phyloP scores from a whole-genome alignment of 2,888 invertebrate genomes.

The Lacanobia oleracea region DNA sequence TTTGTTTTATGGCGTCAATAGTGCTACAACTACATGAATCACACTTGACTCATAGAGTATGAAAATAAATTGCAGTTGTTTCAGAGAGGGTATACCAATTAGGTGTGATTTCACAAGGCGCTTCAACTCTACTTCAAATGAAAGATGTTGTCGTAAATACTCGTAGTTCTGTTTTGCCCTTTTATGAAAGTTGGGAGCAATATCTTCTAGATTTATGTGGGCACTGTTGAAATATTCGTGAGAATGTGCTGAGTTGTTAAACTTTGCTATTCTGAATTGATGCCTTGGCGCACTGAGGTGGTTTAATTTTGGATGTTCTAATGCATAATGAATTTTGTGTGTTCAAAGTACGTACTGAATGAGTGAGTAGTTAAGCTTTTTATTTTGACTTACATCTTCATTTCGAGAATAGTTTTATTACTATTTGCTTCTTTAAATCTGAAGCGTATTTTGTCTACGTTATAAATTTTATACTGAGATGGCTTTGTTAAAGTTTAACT shows the following conservation, averaged over 20 bases:
- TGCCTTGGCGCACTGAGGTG: constrained; percentile 20
- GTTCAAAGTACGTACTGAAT: constrained; percentile 26
- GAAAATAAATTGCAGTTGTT: constrained; percentile 69
- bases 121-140: constrained; percentile 47
- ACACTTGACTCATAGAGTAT: constrained; percentile 67
- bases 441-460: background rate
- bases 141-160: constrained; percentile 54
- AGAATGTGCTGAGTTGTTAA: constrained; percentile 37
- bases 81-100: constrained; percentile 70
- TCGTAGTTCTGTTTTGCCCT: constrained; percentile 41
- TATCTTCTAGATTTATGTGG: constrained; percentile 39
- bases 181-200: constrained; percentile 48
- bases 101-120: constrained; percentile 69
- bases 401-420: background rate
- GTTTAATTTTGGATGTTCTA: constrained; percentile 44
- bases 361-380: background rate
- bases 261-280: constrained; percentile 41
- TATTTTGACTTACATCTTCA: background rate
- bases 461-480: background rate
- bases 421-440: background rate
- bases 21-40: constrained; percentile 65
- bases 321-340: constrained; percentile 30
- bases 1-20: constrained; percentile 64
- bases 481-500: background rate
- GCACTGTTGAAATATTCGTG: constrained; percentile 42